Conservation (phyloP, 2,797 vertebrate species). For the Graptemys geographica region DNA sequence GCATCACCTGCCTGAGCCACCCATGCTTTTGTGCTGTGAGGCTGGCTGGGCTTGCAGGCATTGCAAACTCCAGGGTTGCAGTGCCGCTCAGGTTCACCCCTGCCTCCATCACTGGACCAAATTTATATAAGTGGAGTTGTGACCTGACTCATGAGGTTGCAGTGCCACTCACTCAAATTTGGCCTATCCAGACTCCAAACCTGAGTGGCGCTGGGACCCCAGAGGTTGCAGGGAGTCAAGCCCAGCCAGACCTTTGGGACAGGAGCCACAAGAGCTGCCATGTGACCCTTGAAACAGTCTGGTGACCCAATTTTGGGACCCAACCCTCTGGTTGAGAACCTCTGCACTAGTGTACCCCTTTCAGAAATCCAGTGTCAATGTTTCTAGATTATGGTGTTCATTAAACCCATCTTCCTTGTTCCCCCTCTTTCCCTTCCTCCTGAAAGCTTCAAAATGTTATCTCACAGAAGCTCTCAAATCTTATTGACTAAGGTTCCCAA, state of each 20-base stretch:
- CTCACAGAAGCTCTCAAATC: background rate
- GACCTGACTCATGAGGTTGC: background rate
- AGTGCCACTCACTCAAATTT: background rate
- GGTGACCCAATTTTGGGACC: background rate
- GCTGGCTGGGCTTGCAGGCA: background rate
- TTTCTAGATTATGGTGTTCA: background rate
- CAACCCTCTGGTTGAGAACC: rapidly evolving
- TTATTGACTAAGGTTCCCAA: background rate
- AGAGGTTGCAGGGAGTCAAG: background rate
- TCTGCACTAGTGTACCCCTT: background rate
- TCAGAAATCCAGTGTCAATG: background rate
- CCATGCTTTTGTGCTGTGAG: background rate
- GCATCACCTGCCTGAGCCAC: background rate
- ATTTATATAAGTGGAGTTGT: background rate
- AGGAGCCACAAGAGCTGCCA: background rate
- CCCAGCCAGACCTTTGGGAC: background rate
- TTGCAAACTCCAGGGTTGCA: background rate
- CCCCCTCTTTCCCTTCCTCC: background rate
- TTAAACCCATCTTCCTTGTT: background rate
- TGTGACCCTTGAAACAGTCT: background rate
- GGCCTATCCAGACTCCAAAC: background rate
- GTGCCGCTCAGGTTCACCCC: background rate
- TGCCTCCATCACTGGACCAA: background rate
- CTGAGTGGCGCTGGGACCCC: background rate
- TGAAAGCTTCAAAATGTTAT: background rate